These are phyloP conservation scores for Phrynosoma platyrhinos DNA, from an alignment of 2,113 vertebrate genomes.

Conservation along the genomic window DNA sequence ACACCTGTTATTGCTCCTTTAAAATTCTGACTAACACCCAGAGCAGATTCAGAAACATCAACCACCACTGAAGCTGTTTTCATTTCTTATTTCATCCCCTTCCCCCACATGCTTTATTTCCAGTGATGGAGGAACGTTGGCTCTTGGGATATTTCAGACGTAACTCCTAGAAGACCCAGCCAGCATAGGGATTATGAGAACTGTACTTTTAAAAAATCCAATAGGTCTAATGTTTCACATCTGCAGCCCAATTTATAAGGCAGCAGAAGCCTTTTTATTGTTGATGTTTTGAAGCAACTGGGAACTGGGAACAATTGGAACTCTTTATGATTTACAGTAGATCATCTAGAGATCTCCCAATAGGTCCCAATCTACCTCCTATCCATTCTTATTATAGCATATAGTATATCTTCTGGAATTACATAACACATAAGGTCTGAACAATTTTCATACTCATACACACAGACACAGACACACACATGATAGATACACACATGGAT, in stretches of 20 bases:
- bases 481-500: background rate
- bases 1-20: background rate
- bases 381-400: background rate
- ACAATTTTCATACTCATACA: background rate
- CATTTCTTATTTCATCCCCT: too few species aligned
- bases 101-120: too few species aligned
- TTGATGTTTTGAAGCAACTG: background rate
- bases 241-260: background rate
- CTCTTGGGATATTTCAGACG: too few species aligned
- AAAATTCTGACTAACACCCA: too few species aligned
- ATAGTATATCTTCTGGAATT: background rate
- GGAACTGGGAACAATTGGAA: too few species aligned
- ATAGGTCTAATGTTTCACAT: background rate
- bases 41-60: too few species aligned
- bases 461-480: background rate
- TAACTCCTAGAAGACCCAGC: too few species aligned
- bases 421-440: background rate
- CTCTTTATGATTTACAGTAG: too few species aligned
- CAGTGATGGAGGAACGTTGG: too few species aligned
- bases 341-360: background rate
- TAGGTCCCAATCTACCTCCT: background rate
- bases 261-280: background rate
- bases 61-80: too few species aligned
- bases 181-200: too few species aligned
- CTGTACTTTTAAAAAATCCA: background rate